Conservation (phyloP, 2,113 vertebrate species). For the Agapornis roseicollis region DNA sequence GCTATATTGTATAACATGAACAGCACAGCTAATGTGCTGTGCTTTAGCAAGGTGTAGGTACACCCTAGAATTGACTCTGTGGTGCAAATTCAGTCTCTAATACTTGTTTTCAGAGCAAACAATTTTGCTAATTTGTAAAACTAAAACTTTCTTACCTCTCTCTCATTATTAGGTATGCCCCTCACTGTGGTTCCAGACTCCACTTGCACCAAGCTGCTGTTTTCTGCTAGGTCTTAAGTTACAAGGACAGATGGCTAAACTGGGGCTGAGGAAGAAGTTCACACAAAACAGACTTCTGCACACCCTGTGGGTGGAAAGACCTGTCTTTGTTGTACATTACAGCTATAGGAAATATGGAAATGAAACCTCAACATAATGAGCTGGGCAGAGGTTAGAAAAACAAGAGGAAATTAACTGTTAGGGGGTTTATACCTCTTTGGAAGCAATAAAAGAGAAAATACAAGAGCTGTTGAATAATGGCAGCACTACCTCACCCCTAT, state of each 20-base stretch:
- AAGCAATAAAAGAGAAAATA: background rate
- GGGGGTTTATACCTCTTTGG: background rate
- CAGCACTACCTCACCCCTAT: background rate
- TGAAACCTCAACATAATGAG: background rate
- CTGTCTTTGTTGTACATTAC: background rate
- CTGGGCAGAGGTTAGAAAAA: background rate
- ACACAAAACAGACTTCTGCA: background rate
- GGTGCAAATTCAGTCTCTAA: background rate
- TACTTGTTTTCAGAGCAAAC: background rate
- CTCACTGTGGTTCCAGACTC: background rate
- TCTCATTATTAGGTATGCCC: background rate
- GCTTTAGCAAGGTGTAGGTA: background rate
- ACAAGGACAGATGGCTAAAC: conserved; percentile 42
- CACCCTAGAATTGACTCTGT: background rate
- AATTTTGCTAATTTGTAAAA: background rate
- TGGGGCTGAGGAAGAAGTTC: conserved; percentile 33
- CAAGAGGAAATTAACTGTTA: background rate
- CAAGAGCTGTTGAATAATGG: background rate
- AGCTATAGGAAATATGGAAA: background rate
- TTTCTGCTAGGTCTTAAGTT: background rate
- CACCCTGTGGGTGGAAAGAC: background rate
- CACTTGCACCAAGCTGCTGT: background rate
- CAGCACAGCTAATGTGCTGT: background rate
- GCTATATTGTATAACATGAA: background rate
- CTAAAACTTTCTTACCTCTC: background rate